Evolutionary conservation across 2,888 invertebrate genomes (phyloP).

Genomic region (Molorchus minor): DNA sequence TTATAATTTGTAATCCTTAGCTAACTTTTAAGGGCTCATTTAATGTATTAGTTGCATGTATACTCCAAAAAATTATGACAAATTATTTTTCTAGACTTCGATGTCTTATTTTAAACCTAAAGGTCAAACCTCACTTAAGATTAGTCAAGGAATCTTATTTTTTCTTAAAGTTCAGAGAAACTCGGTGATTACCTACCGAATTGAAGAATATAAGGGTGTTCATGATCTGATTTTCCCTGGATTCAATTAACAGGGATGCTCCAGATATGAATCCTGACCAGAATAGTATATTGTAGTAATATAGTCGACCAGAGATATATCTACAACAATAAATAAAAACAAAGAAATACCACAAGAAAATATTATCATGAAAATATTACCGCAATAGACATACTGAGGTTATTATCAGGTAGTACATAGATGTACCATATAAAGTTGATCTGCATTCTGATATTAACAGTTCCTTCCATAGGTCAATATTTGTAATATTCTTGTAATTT

Average conservation of each 20-base stretch:
- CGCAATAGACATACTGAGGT: constrained; percentile 66
- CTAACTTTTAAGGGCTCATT: too few relatives aligned
- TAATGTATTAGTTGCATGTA: too few relatives aligned
- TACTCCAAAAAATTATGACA: too few relatives aligned
- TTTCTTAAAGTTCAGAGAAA: too few relatives aligned
- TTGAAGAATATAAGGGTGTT: constrained; percentile 51
- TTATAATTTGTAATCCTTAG: too few relatives aligned
- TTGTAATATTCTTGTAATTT: constrained; percentile 64
- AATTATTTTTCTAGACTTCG: too few relatives aligned
- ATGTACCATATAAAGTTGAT: constrained; percentile 65
- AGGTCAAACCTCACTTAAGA: too few relatives aligned
- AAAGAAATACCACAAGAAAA: constrained; percentile 1
- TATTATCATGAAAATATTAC: too few relatives aligned
- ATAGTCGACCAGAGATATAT: constrained; percentile 35
- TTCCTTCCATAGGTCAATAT: constrained; percentile 63
- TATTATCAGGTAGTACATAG: constrained; percentile 65
- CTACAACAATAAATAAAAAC: too few relatives aligned
- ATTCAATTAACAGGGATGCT: constrained; percentile 48
- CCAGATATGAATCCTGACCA: constrained; percentile 48
- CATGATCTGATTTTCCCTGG: constrained; percentile 47
- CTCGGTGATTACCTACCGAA: constrained; percentile 48
- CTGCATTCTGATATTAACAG: constrained; percentile 65
- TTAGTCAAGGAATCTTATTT: too few relatives aligned
- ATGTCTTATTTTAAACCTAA: too few relatives aligned
- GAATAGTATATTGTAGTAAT: constrained; percentile 44